These are phyloP conservation scores for Hemaris fuciformis DNA, from an alignment of 2,888 invertebrate genomes.

Conservation along the genomic window DNA sequence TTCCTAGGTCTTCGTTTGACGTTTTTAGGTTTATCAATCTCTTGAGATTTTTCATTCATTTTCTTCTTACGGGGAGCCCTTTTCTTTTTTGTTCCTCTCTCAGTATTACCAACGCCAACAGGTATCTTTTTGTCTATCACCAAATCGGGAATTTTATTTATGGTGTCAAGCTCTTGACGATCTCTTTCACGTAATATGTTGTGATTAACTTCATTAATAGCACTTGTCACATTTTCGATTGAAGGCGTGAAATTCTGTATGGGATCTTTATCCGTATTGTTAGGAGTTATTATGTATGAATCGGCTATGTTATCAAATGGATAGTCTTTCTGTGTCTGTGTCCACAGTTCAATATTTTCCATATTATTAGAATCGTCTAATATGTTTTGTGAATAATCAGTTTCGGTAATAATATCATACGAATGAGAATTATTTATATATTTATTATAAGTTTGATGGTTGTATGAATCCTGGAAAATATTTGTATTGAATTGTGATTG, in stretches of 20 bases:
- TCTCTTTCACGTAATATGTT: background rate
- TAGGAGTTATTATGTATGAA: background rate
- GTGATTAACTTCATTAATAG: background rate
- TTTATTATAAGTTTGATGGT: background rate
- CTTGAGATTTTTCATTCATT: background rate
- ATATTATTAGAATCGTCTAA: slow-evolving; percentile 21
- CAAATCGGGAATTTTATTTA: background rate
- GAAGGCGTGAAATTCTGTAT: background rate
- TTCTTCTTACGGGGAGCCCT: background rate
- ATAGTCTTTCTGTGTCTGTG: background rate
- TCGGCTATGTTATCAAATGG: background rate
- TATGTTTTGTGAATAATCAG: slow-evolving; percentile 42
- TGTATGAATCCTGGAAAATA: background rate
- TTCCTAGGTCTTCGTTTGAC: background rate
- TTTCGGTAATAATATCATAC: slow-evolving; percentile 1
- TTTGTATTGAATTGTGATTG: background rate
- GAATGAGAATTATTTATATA: slow-evolving; percentile 32
- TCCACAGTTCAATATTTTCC: slow-evolving; percentile 13
- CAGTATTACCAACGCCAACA: background rate
- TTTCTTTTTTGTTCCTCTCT: background rate
- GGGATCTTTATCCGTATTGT: background rate
- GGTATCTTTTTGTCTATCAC: background rate
- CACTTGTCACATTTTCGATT: too few relatives aligned
- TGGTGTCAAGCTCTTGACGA: background rate
- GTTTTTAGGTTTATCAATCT: background rate